Conservation (phyloP, 2,888 invertebrate species). For the Sinohyriopsis cumingii region DNA sequence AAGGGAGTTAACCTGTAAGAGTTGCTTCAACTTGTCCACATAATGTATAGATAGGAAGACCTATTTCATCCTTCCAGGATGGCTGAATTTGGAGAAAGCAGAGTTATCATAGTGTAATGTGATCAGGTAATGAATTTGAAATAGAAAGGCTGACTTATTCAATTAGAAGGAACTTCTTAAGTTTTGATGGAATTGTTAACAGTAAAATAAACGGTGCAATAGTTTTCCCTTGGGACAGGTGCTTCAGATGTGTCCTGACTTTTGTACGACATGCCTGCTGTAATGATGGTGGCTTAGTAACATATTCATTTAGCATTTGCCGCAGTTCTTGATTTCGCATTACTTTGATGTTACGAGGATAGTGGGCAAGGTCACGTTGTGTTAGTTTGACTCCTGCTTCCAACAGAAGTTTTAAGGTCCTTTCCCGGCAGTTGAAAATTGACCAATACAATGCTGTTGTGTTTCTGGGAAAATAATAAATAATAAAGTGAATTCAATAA, state of each 20-base stretch:
- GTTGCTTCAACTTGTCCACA: too few relatives aligned
- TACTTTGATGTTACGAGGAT: slow-evolving; percentile 47
- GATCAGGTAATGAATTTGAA: too few relatives aligned
- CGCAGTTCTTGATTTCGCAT: slow-evolving; percentile 38
- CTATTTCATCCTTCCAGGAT: too few relatives aligned
- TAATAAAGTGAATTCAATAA: background rate
- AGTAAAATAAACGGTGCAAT: slow-evolving; percentile 5
- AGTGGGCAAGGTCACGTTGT: slow-evolving; percentile 27
- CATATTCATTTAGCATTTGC: slow-evolving; percentile 28
- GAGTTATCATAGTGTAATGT: too few relatives aligned
- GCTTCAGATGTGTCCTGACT: slow-evolving; percentile 22
- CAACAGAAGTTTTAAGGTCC: slow-evolving; percentile 35
- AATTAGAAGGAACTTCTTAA: too few relatives aligned
- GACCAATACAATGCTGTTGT: slow-evolving; percentile 54
- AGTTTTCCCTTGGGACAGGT: slow-evolving; percentile 25
- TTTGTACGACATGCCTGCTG: slow-evolving; percentile 26
- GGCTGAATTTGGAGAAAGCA: too few relatives aligned
- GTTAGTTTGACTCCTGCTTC: slow-evolving; percentile 39
- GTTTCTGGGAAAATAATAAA: slow-evolving; percentile 27
- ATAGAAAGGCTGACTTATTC: too few relatives aligned
- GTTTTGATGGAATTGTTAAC: too few relatives aligned
- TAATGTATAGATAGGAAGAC: too few relatives aligned
- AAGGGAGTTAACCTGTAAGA: too few relatives aligned
- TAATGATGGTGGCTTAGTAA: slow-evolving; percentile 31
- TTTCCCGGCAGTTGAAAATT: slow-evolving; percentile 47